phyloP scores from a whole-genome alignment of 2,797 vertebrate genomes.

The Pseudocheirus occidentalis region DNA sequence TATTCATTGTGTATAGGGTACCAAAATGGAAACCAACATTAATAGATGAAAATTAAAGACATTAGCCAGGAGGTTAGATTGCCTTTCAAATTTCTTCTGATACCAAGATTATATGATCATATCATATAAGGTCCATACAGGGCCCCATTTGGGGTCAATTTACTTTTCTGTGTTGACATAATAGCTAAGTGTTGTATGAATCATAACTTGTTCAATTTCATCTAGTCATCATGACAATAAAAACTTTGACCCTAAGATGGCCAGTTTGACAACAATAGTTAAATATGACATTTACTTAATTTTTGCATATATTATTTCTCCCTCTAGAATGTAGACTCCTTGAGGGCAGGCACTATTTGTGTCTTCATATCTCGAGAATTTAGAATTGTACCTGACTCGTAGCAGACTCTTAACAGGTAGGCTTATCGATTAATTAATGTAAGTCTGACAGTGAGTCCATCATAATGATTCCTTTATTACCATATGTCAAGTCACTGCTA shows the following conservation, averaged over 20 bases:
- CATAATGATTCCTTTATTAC: background rate
- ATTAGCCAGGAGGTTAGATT: background rate
- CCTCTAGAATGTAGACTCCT: background rate
- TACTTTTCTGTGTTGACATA: background rate
- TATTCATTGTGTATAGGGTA: background rate
- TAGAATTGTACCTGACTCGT: background rate
- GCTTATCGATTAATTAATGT: background rate
- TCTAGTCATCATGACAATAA: background rate
- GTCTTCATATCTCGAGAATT: background rate
- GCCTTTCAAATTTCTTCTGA: background rate
- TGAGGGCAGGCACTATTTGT: background rate
- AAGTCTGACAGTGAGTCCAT: background rate
- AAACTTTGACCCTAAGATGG: background rate
- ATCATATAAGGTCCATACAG: background rate
- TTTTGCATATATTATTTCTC: background rate
- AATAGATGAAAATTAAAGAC: background rate
- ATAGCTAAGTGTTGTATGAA: constrained; percentile 3
- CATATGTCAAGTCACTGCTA: background rate
- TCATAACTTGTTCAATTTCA: background rate
- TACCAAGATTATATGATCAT: background rate
- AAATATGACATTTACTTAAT: background rate
- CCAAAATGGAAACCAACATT: background rate
- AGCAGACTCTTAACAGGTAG: background rate
- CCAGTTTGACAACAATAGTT: background rate
- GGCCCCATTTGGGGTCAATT: background rate